Base-by-base conservation (phyloP, 2,888 invertebrate species). In the Bombylius discolor region DNA sequence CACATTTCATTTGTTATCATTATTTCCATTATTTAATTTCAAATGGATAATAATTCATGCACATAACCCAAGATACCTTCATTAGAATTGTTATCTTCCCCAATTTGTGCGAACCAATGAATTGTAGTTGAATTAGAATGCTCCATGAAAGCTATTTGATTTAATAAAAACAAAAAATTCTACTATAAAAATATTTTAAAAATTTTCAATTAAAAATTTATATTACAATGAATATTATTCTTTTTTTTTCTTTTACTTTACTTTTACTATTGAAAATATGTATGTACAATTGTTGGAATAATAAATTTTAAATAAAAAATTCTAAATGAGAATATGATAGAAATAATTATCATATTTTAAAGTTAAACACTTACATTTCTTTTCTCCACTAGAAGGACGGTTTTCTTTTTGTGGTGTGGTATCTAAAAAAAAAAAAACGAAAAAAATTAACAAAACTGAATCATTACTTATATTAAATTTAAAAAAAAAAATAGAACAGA, bases 41-140 rank as follows among this genome's bases (percentile, higher is more conserved):
- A 23, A 23, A 23, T 23, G 23, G 23, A 23, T 23, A 36, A 36
- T 36, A 42, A 42, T 11, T 11, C 39, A 42, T 42, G 39, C 39
- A 42, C 7, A 1, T 8, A 42, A 11, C 39, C 39, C 39, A 42
- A 42, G 11, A 48, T 68, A 68, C 70, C 70, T 68, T 42, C 11
- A 60, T 62, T 62, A 54, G 64, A 64, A 60, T 65, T 64, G 60
- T 65, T 64, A 63, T 71, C 70, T 63, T 70, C 69, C 65, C 76
- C 75, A 67, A 73, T 67, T 66, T 70, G 70, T 62, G 71, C 69
- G 66, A 73, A 74, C 73, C 72, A 71, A 66, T 74, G 74, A 65
- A 73, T 67, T 62, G 69, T 71, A 62, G 65, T 64, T 65, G 61
- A 61, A 63, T 60, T 62, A 51, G 62, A 56, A 59, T 60, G 57